phyloP scores from a whole-genome alignment of 2,797 vertebrate species.

The Peromyscus nudipes region DNA sequence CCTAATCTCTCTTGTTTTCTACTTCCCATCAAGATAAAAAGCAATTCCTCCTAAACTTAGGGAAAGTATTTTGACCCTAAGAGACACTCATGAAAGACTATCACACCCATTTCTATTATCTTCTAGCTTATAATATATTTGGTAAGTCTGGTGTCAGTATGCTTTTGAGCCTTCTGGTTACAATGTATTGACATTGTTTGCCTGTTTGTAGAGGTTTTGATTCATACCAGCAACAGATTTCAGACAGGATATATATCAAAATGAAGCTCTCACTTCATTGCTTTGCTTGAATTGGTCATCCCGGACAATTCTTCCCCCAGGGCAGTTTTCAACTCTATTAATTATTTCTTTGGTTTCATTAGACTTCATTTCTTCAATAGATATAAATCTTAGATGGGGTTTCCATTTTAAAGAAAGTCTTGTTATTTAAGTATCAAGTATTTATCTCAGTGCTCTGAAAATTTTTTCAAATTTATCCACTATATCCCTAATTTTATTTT shows the following conservation, averaged over 20 bases:
- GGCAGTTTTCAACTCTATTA: not conserved
- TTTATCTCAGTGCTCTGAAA: not conserved
- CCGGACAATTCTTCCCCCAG: too few species aligned
- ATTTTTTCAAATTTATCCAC: not conserved
- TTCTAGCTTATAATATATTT: not conserved
- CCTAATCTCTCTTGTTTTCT: conserved; percentile 7
- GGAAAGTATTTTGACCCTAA: not conserved
- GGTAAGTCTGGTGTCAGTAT: not conserved
- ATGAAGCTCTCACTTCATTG: not conserved
- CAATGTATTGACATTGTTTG: not conserved
- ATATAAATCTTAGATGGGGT: not conserved
- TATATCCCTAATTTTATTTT: conserved; percentile 28
- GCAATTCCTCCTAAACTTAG: not conserved
- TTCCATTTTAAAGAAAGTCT: not conserved
- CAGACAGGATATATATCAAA: not conserved
- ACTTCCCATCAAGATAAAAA: conserved; percentile 27
- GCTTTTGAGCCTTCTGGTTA: not conserved
- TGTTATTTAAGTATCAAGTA: not conserved
- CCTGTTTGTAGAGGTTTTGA: not conserved
- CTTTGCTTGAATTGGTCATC: not conserved
- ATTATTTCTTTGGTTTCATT: not conserved
- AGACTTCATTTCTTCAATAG: not conserved
- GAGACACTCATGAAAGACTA: not conserved
- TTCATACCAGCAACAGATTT: not conserved
- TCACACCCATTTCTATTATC: not conserved